Conservation (phyloP, 2,113 vertebrate genomes). For the Spea multiplicata region DNA sequence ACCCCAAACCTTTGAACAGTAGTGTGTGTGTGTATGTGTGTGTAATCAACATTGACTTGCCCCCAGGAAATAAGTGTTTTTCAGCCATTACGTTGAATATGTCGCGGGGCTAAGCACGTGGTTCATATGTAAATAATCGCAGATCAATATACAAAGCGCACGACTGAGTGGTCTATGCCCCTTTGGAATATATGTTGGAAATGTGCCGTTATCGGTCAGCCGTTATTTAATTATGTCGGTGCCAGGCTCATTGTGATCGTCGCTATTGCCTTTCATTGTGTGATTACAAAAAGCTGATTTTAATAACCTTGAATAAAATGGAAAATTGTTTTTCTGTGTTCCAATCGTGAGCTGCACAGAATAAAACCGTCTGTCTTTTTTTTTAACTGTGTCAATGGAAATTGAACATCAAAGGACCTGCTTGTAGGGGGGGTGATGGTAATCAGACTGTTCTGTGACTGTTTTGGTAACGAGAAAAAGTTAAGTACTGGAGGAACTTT, state of each 20-base stretch:
- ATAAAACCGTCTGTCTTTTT: constrained; percentile 6
- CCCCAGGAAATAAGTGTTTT: constrained; percentile 14
- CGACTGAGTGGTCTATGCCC: constrained; percentile 7
- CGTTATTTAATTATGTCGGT: constrained; percentile 28
- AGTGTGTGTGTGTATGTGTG: too few relatives aligned
- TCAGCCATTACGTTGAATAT: constrained; percentile 22
- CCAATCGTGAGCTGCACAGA: constrained; percentile 2
- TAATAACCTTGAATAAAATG: constrained; percentile 34
- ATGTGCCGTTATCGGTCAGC: constrained; percentile 7
- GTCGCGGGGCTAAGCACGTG: constrained; percentile 5
- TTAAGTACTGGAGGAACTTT: too few relatives aligned
- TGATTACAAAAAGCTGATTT: constrained; percentile 13
- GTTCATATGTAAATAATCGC: constrained; percentile 43
- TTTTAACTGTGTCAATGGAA: not conserved
- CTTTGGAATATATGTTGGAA: constrained; percentile 8
- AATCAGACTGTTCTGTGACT: not conserved
- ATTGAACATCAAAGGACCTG: not conserved
- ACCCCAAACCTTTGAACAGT: too few relatives aligned
- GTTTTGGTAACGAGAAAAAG: not conserved
- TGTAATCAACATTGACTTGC: not conserved
- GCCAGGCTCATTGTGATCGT: constrained; percentile 5
- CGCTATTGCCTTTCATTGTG: constrained; percentile 4
- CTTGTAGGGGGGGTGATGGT: not conserved
- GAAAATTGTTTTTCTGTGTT: not conserved
- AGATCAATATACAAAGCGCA: constrained; percentile 34